Evolutionary conservation across 2,113 vertebrate species (phyloP).

Genomic region (Semnopithecus entellus): DNA sequence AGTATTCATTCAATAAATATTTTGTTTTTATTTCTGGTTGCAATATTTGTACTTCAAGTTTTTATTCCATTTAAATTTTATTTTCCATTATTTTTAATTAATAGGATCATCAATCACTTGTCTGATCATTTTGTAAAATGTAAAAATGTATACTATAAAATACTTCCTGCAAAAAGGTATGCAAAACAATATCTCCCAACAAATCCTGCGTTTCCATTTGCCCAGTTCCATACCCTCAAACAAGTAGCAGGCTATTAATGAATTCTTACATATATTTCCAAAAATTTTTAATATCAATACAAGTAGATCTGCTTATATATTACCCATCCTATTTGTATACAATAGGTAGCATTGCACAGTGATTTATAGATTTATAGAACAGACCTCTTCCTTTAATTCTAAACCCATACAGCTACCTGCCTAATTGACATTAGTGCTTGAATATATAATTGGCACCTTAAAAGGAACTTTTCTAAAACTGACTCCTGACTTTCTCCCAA

Average conservation of each 20-base stretch:
- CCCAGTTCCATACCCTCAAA: neutral
- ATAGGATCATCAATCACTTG: neutral
- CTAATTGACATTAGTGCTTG: neutral
- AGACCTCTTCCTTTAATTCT: neutral
- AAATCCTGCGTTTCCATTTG: neutral
- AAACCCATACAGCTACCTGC: neutral
- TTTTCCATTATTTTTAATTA: neutral
- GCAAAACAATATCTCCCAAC: neutral
- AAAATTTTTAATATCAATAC: neutral
- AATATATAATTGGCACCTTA: neutral
- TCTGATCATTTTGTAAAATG: neutral
- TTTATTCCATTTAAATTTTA: neutral
- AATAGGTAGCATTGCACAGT: neutral
- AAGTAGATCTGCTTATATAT: neutral
- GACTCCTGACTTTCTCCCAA: neutral
- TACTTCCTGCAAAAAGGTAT: neutral
- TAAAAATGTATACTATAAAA: neutral
- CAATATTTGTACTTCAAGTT: neutral
- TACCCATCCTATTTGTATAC: neutral
- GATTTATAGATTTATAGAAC: neutral
- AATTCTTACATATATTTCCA: neutral
- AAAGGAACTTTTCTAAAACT: neutral
- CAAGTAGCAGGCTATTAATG: neutral
- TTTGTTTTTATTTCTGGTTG: neutral
- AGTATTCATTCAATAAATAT: neutral